phyloP scores from a whole-genome alignment of 1,140 invertebrate genomes.

The Eumeta japonica region DNA sequence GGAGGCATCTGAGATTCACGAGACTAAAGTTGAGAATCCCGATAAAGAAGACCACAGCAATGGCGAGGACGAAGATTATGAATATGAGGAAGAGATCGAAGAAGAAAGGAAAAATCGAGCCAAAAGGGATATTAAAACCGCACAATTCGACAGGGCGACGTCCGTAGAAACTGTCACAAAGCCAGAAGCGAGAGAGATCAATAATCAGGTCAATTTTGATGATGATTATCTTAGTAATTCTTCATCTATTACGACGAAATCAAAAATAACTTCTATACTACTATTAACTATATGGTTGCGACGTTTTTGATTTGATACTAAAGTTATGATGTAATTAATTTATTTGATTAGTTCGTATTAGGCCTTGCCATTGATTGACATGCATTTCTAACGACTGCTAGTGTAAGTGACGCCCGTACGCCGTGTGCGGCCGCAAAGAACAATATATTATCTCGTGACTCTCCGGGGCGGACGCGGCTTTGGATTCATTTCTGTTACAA shows the following conservation, averaged over 20 bases:
- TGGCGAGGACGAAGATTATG: conserved; percentile 18
- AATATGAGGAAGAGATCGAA: conserved; percentile 23
- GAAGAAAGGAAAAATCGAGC: conserved; percentile 12
- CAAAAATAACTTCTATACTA: no score
- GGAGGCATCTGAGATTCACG: conserved; percentile 29
- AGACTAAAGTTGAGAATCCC: conserved; percentile 15
- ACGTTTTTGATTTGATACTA: neutral
- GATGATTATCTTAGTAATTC: neutral
- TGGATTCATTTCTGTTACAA: no score
- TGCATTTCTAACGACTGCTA: no score
- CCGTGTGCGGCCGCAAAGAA: no score
- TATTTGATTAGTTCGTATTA: conserved; percentile 41
- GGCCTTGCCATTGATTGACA: conserved; percentile 48
- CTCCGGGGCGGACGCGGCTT: no score
- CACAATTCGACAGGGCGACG: conserved; percentile 22
- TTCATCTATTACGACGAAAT: no score
- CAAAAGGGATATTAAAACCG: conserved; percentile 34
- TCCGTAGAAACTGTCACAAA: neutral
- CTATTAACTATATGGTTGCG: neutral
- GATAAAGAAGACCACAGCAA: conserved; percentile 10
- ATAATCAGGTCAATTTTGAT: neutral
- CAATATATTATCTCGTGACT: no score
- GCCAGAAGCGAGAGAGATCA: neutral
- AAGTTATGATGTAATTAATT: conserved; percentile 33
- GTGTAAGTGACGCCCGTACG: no score